These are phyloP conservation scores for Propsilocerus akamusi DNA, from an alignment of 1,140 invertebrate genomes.

Conservation along the genomic window DNA sequence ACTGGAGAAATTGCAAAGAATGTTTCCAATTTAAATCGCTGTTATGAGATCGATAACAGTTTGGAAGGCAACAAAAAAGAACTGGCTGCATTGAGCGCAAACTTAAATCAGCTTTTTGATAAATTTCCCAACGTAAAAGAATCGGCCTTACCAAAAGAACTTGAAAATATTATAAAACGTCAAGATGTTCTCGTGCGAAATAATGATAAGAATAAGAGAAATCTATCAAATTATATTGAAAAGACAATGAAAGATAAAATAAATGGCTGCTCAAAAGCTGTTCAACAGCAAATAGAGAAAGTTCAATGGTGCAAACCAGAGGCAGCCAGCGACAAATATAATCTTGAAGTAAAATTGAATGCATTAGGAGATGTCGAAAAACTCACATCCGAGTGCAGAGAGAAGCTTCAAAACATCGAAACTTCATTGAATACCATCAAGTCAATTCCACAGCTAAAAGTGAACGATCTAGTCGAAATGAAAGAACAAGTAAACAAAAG, in stretches of 20 bases:
- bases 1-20: slow-evolving; percentile 73
- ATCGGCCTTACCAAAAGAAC: slow-evolving; percentile 57
- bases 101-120: slow-evolving; percentile 48
- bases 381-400: slow-evolving; percentile 46
- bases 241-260: slow-evolving; percentile 78
- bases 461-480: slow-evolving; percentile 38
- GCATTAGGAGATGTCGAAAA: slow-evolving; percentile 59
- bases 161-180: slow-evolving; percentile 55
- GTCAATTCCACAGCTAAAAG: slow-evolving; percentile 40
- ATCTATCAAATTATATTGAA: slow-evolving; percentile 60
- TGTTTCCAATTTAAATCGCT: slow-evolving; percentile 53
- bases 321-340: slow-evolving; percentile 70
- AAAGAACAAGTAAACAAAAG: slow-evolving; percentile 44
- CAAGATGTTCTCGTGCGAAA: slow-evolving; percentile 52
- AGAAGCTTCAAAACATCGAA: slow-evolving; percentile 41
- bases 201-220: slow-evolving; percentile 63
- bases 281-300: slow-evolving; percentile 68
- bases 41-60: slow-evolving; percentile 41
- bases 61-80: background rate
- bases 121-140: slow-evolving; percentile 64
- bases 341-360: slow-evolving; percentile 76
- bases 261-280: slow-evolving; percentile 54
- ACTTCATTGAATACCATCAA: slow-evolving; percentile 44
- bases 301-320: slow-evolving; percentile 83
- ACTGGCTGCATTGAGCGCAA: slow-evolving; percentile 29